phyloP scores from a whole-genome alignment of 1,140 invertebrate species.

The Camponotus vicinus region DNA sequence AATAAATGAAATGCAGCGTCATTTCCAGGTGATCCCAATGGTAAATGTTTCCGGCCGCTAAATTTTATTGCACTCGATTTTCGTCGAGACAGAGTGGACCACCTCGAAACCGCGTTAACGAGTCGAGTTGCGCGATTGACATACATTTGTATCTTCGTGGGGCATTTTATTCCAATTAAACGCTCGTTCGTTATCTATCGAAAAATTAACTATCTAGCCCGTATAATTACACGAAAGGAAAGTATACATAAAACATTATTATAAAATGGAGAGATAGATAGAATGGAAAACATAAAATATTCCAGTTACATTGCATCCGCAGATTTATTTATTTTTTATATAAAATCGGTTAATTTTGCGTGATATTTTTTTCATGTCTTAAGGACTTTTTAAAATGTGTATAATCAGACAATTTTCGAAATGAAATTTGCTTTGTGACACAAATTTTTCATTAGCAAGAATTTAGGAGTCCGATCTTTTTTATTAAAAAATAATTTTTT shows the following conservation, averaged over 20 bases:
- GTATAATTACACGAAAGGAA: constrained; percentile 35
- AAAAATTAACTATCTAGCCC: constrained; percentile 45
- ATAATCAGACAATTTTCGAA: not conserved
- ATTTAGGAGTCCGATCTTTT: not conserved
- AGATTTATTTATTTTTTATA: not conserved
- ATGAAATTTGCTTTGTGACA: not conserved
- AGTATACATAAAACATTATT: constrained; percentile 16
- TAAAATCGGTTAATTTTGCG: constrained; percentile 1
- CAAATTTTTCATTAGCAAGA: not conserved
- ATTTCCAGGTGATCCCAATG: constrained; percentile 23
- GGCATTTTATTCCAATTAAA: constrained; percentile 47
- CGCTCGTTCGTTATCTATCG: constrained; percentile 46
- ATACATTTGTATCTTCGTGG: constrained; percentile 58
- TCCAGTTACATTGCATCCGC: not conserved
- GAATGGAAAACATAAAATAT: not conserved
- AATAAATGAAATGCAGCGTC: constrained; percentile 37
- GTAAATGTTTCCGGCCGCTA: constrained; percentile 43
- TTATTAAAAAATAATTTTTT: not conserved
- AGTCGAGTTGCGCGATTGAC: constrained; percentile 64
- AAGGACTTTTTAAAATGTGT: not conserved
- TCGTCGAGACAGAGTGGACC: constrained; percentile 56
- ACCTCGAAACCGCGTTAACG: constrained; percentile 65
- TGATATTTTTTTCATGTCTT: constrained; percentile 1
- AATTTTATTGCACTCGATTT: constrained; percentile 63
- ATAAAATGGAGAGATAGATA: not conserved